phyloP scores from a whole-genome alignment of 35 echinoderm and acorn worm genomes.

The Chiridota heheva region DNA sequence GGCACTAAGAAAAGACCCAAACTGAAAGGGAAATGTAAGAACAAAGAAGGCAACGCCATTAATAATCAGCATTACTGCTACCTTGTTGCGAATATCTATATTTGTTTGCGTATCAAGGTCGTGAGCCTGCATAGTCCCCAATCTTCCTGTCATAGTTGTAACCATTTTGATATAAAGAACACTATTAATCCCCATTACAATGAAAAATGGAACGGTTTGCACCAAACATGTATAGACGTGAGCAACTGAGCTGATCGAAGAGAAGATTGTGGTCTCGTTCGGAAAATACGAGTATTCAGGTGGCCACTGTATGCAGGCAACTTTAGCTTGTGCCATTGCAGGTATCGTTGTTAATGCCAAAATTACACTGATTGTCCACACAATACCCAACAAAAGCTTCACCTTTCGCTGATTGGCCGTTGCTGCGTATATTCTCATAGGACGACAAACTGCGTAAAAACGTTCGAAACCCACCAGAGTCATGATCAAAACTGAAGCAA shows the following conservation, averaged over 20 bases:
- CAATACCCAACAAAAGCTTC: constrained; percentile 31
- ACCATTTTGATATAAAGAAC: constrained; percentile 68
- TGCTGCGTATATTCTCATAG: constrained; percentile 65
- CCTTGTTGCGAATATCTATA: constrained; percentile 65
- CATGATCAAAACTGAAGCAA: constrained; percentile 71
- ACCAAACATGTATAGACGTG: constrained; percentile 39
- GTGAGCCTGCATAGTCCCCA: constrained; percentile 55
- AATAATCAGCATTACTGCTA: constrained; percentile 70
- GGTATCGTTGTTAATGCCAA: constrained; percentile 60
- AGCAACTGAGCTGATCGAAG: background rate
- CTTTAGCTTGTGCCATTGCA: background rate
- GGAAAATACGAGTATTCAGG: constrained; percentile 18
- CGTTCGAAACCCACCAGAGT: constrained; percentile 70
- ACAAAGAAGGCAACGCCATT: constrained; percentile 78
- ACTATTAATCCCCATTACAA: constrained; percentile 65
- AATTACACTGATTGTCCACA: constrained; percentile 45
- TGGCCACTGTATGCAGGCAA: constrained; percentile 57
- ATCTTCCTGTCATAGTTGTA: constrained; percentile 48
- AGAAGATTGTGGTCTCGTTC: constrained; percentile 1
- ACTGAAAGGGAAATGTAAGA: constrained; percentile 66
- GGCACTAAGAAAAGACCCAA: constrained; percentile 34
- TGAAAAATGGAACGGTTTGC: constrained; percentile 69
- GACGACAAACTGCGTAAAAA: constrained; percentile 75
- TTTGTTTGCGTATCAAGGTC: constrained; percentile 56
- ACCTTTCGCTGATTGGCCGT: constrained; percentile 58